Evolutionary conservation across 2,113 vertebrate genomes (phyloP).

Genomic region (Apaloderma vittatum): DNA sequence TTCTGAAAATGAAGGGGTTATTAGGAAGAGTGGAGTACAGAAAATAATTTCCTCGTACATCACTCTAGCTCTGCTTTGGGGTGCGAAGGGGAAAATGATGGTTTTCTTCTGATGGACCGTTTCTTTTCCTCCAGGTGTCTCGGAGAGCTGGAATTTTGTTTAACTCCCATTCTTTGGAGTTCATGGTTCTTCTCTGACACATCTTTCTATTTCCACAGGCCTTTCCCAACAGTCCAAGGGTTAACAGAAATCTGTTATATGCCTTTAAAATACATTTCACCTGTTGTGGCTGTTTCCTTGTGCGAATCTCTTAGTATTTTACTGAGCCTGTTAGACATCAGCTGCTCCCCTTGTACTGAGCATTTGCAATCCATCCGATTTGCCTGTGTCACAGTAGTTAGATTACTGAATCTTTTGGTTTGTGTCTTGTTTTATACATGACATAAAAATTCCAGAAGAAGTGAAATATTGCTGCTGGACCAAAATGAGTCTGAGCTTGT

Average conservation of each 20-base stretch:
- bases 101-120: not conserved
- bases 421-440: not conserved
- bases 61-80: not conserved
- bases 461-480: not conserved
- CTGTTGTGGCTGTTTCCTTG: conserved; percentile 45
- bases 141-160: conserved; percentile 31
- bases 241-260: conserved; percentile 61
- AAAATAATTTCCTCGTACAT: not conserved
- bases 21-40: not conserved
- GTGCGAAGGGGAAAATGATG: not conserved
- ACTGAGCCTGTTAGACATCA: conserved; percentile 39
- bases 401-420: conserved; percentile 20
- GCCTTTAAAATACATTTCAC: conserved; percentile 57
- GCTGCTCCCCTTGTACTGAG: conserved; percentile 10
- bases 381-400: not conserved
- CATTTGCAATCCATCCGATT: conserved; percentile 30
- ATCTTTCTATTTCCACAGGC: conserved; percentile 19
- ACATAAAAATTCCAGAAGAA: not conserved
- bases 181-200: conserved; percentile 28
- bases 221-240: conserved; percentile 26
- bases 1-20: not conserved
- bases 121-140: not conserved
- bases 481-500: not conserved
- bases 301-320: conserved; percentile 57
- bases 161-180: not conserved